Conservation (phyloP, 1,140 invertebrate genomes). For the Eciton burchellii region DNA sequence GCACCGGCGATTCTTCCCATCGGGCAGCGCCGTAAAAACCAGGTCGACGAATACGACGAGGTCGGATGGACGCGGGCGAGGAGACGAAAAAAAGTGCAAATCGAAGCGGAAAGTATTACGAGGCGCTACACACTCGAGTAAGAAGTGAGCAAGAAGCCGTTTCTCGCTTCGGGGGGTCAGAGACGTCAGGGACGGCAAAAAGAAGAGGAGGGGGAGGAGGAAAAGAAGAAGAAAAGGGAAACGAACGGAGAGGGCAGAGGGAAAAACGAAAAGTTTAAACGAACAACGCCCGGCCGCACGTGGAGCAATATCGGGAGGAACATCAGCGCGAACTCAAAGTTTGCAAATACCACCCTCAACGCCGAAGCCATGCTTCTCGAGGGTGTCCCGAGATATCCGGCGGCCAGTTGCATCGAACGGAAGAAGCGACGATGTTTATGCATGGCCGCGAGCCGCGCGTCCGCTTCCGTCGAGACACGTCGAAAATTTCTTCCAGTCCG, state of each 20-base stretch:
- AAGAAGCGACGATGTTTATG: conserved; percentile 40
- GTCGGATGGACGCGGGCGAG: not conserved
- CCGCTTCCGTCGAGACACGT: conserved; percentile 56
- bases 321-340: conserved; percentile 54
- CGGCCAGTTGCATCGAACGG: conserved; percentile 41
- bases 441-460: conserved; percentile 27
- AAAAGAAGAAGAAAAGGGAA: conserved; percentile 49
- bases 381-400: conserved; percentile 21
- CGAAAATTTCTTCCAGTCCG: conserved; percentile 40
- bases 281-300: conserved; percentile 40
- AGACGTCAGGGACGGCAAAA: too few species aligned
- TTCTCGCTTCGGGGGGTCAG: not conserved
- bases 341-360: conserved; percentile 57
- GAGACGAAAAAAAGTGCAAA: conserved; percentile 17
- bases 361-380: conserved; percentile 37
- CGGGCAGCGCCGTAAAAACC: conserved; percentile 35
- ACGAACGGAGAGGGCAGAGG: too few species aligned
- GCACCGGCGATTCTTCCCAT: conserved; percentile 25
- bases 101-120: conserved; percentile 47
- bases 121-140: conserved; percentile 37
- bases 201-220: not conserved
- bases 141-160: conserved; percentile 34
- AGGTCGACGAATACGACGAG: conserved; percentile 2
- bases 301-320: conserved; percentile 53
- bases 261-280: conserved; percentile 55